Evolutionary conservation across 2,113 vertebrate species (phyloP).

Genomic region (Orycteropus afer): DNA sequence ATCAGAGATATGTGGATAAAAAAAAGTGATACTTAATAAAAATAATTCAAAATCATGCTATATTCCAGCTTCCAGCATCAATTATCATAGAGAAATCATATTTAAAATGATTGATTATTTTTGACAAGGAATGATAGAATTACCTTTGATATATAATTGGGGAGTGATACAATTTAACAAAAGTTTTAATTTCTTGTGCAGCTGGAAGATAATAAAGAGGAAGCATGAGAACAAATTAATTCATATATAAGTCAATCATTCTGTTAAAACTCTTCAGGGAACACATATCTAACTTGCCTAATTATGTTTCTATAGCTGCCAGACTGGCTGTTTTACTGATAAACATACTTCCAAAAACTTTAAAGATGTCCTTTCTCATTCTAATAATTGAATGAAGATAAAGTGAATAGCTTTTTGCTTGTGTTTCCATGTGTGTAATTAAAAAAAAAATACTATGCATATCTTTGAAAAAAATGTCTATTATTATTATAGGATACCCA

Average conservation of each 20-base stretch:
- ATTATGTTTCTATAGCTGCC: slow-evolving; percentile 86
- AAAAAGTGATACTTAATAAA: not conserved
- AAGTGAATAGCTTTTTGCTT: not conserved
- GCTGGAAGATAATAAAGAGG: slow-evolving; percentile 84
- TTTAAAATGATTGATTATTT: slow-evolving; percentile 72
- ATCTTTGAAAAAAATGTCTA: not conserved
- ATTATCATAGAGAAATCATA: slow-evolving; percentile 53
- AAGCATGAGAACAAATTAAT: slow-evolving; percentile 84
- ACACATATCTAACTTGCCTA: slow-evolving; percentile 84
- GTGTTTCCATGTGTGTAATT: not conserved
- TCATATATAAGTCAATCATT: slow-evolving; percentile 87
- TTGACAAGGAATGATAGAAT: slow-evolving; percentile 75
- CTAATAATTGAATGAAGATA: not conserved
- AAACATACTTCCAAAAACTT: slow-evolving; percentile 75
- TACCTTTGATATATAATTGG: slow-evolving; percentile 83
- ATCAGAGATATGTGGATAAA: not conserved
- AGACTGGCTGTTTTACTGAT: slow-evolving; percentile 82
- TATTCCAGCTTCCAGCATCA: not conserved
- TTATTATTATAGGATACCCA: not conserved
- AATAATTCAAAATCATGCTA: not conserved
- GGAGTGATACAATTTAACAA: slow-evolving; percentile 76
- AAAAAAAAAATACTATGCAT: not conserved
- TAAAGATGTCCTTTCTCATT: slow-evolving; percentile 63
- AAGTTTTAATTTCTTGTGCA: slow-evolving; percentile 84
- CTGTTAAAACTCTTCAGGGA: slow-evolving; percentile 86